Percentiles rank a stretch among this genome's conserved stretches.
Conservation (phyloP, 2,797 vertebrate species). For the Tapirus indicus region DNA sequence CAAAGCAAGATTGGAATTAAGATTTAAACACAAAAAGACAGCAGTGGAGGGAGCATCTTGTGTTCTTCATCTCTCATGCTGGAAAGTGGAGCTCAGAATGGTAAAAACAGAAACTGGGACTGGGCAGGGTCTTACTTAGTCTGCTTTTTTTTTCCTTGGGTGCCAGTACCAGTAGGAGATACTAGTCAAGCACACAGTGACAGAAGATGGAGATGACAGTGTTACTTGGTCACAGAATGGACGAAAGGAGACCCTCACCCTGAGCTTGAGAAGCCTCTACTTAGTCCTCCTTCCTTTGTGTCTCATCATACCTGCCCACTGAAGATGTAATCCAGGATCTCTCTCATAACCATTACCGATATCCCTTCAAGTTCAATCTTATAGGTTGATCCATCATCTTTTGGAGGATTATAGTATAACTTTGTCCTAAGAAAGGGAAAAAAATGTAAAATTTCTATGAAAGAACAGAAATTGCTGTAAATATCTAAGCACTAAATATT, state of each 20-base stretch:
- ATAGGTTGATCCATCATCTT: slow-evolving; percentile 97
- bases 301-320: slow-evolving; percentile 94
- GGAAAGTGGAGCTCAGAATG: background rate
- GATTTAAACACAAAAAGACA: background rate
- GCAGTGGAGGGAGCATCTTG: background rate
- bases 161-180: background rate
- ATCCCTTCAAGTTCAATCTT: slow-evolving; percentile 98
- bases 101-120: background rate
- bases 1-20: background rate
- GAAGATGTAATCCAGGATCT: slow-evolving; percentile 99
- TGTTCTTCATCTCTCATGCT: background rate
- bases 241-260: slow-evolving; percentile 43
- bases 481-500: slow-evolving; percentile 57
- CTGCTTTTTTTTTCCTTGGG: background rate
- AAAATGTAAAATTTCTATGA: slow-evolving; percentile 80
- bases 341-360: slow-evolving; percentile 96
- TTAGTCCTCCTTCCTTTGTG: slow-evolving; percentile 21
- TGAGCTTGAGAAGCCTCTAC: slow-evolving; percentile 16
- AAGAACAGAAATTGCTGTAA: slow-evolving; percentile 61
- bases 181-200: background rate
- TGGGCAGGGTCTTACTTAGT: background rate
- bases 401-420: slow-evolving; percentile 98
- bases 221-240: background rate
- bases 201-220: background rate
- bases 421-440: slow-evolving; percentile 93